A percentile compares a stretch with the other conserved stretches of the same genome.
Evolutionary conservation across 2,888 invertebrate genomes (phyloP).

Genomic region (Halictus ligatus): DNA sequence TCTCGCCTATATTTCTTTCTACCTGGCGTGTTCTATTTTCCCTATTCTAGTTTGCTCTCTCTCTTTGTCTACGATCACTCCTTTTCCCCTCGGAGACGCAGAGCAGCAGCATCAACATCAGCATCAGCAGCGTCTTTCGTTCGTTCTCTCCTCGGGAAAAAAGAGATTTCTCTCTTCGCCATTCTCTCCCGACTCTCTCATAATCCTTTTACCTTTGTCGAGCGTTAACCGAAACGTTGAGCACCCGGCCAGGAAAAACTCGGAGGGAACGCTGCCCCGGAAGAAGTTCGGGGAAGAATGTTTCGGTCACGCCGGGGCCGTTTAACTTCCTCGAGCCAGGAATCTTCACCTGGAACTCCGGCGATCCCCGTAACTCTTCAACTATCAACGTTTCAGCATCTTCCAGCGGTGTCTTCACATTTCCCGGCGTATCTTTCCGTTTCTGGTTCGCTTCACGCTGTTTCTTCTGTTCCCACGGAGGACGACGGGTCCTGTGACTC

Average conservation of each 20-base stretch:
- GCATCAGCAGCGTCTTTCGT: not conserved
- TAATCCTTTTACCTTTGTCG: not conserved
- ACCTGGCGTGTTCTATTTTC: slow-evolving; percentile 9
- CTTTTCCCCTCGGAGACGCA: not conserved
- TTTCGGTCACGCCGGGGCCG: not conserved
- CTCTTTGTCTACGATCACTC: slow-evolving; percentile 1
- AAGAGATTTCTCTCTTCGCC: not conserved
- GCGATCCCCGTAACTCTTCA: not conserved
- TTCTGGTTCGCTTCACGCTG: not conserved
- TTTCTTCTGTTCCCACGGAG: not conserved
- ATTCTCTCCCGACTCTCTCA: not conserved
- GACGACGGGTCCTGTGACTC: not conserved
- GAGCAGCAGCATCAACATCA: not conserved
- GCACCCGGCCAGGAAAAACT: not conserved
- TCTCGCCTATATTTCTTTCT: slow-evolving; percentile 18
- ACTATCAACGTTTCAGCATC: not conserved
- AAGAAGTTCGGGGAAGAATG: not conserved
- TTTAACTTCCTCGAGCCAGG: not conserved
- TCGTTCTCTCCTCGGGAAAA: not conserved
- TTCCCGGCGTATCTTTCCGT: slow-evolving; percentile 1
- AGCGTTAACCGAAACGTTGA: not conserved
- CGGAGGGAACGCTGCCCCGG: not conserved
- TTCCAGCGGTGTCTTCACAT: not conserved
- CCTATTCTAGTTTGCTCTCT: not conserved
- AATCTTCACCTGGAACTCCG: not conserved